A percentile compares a stretch with the other conserved stretches of the same genome.
Evolutionary conservation across 2,797 vertebrate genomes (phyloP).

Genomic region (Brachyrhaphis roseni): DNA sequence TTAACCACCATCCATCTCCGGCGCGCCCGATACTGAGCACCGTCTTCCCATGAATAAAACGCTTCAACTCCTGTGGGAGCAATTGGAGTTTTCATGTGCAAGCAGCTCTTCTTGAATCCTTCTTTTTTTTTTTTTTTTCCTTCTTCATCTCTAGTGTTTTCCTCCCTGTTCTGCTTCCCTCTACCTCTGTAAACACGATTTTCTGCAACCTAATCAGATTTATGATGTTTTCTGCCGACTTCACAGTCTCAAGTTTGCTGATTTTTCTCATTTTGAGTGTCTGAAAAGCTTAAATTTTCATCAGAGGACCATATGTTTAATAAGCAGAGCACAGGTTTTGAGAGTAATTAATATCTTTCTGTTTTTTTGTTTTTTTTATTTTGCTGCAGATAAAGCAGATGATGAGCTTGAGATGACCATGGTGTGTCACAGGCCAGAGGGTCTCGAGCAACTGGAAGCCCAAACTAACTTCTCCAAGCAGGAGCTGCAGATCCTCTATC

Average conservation of each 20-base stretch:
- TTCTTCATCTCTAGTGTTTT: slow-evolving; percentile 5
- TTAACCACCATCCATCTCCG: slow-evolving; percentile 53
- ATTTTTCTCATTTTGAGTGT: slow-evolving; percentile 15
- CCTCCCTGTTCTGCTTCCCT: slow-evolving; percentile 13
- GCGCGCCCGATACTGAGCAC: slow-evolving; percentile 18
- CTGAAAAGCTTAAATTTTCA: slow-evolving; percentile 6
- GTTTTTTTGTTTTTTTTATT: neutral
- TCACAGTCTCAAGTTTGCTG: slow-evolving; percentile 26
- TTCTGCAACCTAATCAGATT: slow-evolving; percentile 39
- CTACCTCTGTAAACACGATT: slow-evolving; percentile 9
- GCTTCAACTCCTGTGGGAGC: slow-evolving; percentile 25
- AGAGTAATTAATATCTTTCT: neutral
- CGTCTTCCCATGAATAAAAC: slow-evolving; percentile 48
- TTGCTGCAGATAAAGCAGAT: slow-evolving; percentile 87
- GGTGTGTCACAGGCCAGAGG: slow-evolving; percentile 93
- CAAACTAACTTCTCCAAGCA: slow-evolving; percentile 96
- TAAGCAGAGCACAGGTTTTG: neutral
- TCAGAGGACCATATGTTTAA: neutral
- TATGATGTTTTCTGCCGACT: slow-evolving; percentile 14
- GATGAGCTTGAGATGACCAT: slow-evolving; percentile 95
- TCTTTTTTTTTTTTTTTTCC: neutral
- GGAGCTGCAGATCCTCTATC: slow-evolving; percentile 96
- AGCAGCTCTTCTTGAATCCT: slow-evolving; percentile 16
- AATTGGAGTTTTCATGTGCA: slow-evolving; percentile 42
- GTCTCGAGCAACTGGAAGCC: slow-evolving; percentile 91